These are phyloP conservation scores for Oreochromis grahami DNA, from an alignment of 2,797 vertebrate species.

Conservation along the genomic window DNA sequence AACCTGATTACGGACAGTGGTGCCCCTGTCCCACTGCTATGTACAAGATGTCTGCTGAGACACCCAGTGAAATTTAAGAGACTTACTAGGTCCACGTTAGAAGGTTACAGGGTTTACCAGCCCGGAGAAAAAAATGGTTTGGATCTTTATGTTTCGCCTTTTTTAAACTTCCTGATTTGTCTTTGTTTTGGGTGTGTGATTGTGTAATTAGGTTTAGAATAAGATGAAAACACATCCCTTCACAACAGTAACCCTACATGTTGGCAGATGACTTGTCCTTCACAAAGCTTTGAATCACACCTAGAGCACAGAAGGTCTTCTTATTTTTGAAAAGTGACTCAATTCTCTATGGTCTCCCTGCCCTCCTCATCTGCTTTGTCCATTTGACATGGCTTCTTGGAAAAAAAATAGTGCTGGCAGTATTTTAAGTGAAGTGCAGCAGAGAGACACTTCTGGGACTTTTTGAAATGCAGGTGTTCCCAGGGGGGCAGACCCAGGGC, in stretches of 20 bases:
- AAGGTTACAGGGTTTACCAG: neutral
- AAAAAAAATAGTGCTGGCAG: neutral
- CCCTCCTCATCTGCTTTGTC: neutral
- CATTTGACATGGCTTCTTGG: neutral
- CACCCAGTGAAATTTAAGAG: neutral
- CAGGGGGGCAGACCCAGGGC: neutral
- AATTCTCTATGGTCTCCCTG: neutral
- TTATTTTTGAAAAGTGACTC: neutral
- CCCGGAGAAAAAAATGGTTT: neutral
- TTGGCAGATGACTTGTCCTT: neutral
- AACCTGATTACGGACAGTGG: neutral
- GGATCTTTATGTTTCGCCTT: neutral
- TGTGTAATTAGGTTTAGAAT: neutral
- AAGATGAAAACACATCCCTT: neutral
- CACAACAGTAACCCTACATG: neutral
- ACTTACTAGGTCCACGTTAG: neutral
- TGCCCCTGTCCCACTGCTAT: too few relatives aligned
- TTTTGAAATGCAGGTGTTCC: neutral
- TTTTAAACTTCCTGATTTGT: neutral
- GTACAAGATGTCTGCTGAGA: neutral
- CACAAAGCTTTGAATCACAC: neutral
- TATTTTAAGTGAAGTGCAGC: neutral
- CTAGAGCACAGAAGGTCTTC: neutral
- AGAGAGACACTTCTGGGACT: neutral
- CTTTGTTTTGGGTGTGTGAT: neutral